Conservation (phyloP, 2,797 vertebrate genomes). For the Chiroxiphia lanceolata region DNA sequence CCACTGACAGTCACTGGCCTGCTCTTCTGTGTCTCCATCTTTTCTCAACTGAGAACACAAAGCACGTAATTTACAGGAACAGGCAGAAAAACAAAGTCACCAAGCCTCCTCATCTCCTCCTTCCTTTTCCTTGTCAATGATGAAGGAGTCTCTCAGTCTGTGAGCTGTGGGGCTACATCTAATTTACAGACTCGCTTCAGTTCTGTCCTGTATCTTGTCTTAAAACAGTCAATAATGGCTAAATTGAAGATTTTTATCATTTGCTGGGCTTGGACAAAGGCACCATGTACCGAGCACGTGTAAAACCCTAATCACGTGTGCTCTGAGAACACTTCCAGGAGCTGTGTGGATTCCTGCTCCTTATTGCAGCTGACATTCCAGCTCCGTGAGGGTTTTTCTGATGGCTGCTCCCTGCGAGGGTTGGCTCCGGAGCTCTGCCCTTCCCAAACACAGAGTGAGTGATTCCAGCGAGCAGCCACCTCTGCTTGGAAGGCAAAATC, state of each 20-base stretch:
- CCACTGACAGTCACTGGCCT: background rate
- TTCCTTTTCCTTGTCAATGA: conserved; percentile 1
- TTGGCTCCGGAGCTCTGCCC: background rate
- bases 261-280: conserved; percentile 56
- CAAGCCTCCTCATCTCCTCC: background rate
- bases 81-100: background rate
- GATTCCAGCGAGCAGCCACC: background rate
- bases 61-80: background rate
- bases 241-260: conserved; percentile 64
- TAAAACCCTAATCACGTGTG: background rate
- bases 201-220: conserved; percentile 37
- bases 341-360: background rate
- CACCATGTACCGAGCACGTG: background rate
- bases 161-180: conserved; percentile 37
- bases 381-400: background rate
- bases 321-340: background rate
- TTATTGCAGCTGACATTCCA: background rate
- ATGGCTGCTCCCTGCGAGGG: background rate
- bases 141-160: conserved; percentile 62
- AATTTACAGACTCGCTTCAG: conserved; percentile 65
- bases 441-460: background rate
- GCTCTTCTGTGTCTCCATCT: background rate
- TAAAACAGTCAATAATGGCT: conserved; percentile 68
- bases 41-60: background rate
- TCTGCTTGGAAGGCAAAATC: background rate